phyloP scores from a whole-genome alignment of 2,888 invertebrate genomes.

The Drosophila macrothrix region DNA sequence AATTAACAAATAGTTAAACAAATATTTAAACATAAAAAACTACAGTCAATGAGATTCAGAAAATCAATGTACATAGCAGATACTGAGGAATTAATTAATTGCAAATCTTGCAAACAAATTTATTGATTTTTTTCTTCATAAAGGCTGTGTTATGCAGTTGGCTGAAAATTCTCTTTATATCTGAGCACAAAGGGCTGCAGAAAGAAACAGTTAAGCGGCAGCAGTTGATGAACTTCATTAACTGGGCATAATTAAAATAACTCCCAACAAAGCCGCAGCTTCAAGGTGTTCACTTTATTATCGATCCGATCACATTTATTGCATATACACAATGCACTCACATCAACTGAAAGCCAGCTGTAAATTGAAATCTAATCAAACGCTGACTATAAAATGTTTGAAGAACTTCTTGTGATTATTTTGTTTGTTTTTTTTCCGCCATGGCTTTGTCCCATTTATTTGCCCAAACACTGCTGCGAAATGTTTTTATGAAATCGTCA shows the following conservation, averaged over 20 bases:
- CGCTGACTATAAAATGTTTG: conserved; percentile 65
- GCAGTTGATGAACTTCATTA: conserved; percentile 43
- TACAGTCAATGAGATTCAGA: neutral
- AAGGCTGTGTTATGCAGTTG: neutral
- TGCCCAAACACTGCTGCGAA: conserved; percentile 13
- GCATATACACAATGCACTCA: conserved; percentile 17
- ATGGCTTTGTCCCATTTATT: conserved; percentile 6
- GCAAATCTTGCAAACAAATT: neutral
- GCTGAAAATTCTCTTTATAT: conserved; percentile 7
- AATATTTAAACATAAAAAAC: neutral
- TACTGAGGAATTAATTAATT: neutral
- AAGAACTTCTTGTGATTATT: conserved; percentile 38
- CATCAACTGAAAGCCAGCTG: conserved; percentile 30
- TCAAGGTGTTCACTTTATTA: conserved; percentile 42
- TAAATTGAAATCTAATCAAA: conserved; percentile 75
- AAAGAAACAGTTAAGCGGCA: conserved; percentile 6
- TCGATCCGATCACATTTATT: conserved; percentile 25
- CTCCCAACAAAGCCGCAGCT: conserved; percentile 25
- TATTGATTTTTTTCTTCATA: neutral
- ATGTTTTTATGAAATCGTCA: conserved; percentile 77
- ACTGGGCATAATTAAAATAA: conserved; percentile 58
- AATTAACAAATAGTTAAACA: neutral
- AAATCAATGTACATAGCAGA: neutral
- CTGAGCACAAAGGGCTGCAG: neutral
- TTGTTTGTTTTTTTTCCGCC: neutral